Evolutionary conservation across 2,888 invertebrate genomes (phyloP).

Genomic region (Idaea aversata): DNA sequence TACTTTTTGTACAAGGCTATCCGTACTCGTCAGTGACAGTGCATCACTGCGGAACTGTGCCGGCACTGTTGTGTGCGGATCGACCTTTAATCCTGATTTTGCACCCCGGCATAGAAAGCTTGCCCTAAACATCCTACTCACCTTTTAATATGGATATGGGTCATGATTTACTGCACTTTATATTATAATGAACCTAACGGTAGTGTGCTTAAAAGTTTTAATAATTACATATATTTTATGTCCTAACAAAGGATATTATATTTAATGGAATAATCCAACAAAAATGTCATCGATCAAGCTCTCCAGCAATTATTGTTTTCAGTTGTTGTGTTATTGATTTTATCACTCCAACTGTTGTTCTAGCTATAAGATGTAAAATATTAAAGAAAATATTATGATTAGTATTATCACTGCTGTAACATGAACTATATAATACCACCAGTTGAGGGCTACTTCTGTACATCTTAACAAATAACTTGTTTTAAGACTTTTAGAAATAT

Average conservation of each 20-base stretch:
- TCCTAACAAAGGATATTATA: too few species aligned
- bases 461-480: too few species aligned
- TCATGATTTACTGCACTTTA: background rate
- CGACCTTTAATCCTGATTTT: background rate
- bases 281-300: background rate
- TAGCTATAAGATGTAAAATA: too few species aligned
- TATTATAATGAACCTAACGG: background rate
- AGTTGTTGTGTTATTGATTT: background rate
- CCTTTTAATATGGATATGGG: background rate
- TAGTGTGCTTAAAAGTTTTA: background rate
- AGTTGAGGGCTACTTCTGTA: too few species aligned
- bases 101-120: background rate
- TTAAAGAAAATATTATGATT: background rate
- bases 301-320: background rate
- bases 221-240: background rate
- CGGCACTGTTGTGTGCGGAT: too few species aligned
- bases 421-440: too few species aligned
- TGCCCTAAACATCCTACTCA: conserved; percentile 4
- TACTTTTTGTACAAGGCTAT: too few species aligned
- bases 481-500: too few species aligned
- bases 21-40: too few species aligned
- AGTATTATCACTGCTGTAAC: background rate
- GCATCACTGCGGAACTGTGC: too few species aligned
- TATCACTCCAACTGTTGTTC: background rate
- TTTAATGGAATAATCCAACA: too few species aligned